Conservation (phyloP, 2,888 invertebrate genomes). For the Heliconius aoede region DNA sequence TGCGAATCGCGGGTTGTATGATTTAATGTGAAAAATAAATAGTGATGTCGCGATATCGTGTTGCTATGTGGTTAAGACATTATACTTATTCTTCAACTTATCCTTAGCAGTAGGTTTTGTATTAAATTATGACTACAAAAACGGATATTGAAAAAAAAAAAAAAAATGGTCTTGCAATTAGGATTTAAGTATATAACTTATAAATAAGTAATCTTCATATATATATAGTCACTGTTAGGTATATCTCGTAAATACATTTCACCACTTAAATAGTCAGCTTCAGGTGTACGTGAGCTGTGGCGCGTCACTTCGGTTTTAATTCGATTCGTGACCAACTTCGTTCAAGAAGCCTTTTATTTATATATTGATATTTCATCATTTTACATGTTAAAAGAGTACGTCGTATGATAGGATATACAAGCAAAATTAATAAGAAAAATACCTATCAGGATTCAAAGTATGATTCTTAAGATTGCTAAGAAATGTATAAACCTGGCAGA, state of each 20-base stretch:
- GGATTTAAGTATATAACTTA: no score
- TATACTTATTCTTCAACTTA: background rate
- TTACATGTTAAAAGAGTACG: background rate
- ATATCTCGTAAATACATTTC: constrained; percentile 27
- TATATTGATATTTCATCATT: background rate
- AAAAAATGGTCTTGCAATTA: no score
- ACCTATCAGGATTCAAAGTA: background rate
- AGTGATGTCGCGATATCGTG: background rate
- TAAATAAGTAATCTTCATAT: no score
- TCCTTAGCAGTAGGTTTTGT: background rate
- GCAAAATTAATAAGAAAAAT: background rate
- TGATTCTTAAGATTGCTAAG: background rate
- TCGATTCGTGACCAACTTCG: constrained; percentile 62
- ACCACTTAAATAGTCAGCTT: constrained; percentile 34
- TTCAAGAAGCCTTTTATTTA: constrained; percentile 55
- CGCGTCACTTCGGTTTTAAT: constrained; percentile 50
- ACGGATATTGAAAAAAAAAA: no score
- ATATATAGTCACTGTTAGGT: background rate
- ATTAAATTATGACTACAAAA: background rate
- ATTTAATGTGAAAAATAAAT: background rate
- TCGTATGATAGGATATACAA: no score
- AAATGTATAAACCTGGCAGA: no score
- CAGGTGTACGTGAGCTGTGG: constrained; percentile 50
- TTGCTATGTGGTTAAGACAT: background rate
- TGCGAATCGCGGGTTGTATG: background rate